Percentiles rank a stretch among this genome's conserved stretches.
phyloP scores from a whole-genome alignment of 1,140 invertebrate species.

The Lepidostoma basale region DNA sequence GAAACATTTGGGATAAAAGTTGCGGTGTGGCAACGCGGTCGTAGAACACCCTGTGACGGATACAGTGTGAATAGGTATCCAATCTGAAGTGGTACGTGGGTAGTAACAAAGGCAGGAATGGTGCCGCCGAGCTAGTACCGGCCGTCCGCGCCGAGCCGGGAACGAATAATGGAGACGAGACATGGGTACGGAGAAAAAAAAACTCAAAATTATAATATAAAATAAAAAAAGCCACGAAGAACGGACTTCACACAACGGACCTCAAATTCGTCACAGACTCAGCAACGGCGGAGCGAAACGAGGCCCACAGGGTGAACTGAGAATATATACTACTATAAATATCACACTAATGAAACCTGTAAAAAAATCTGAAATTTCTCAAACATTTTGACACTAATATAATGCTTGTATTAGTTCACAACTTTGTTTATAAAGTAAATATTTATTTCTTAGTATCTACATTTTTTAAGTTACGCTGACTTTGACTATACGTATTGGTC shows the following conservation, averaged over 20 bases:
- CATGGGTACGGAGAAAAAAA: slow-evolving; percentile 37
- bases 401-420: too few species aligned
- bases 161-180: slow-evolving; percentile 35
- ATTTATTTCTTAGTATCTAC: too few species aligned
- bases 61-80: neutral
- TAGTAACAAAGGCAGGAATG: slow-evolving; percentile 27
- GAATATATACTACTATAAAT: neutral
- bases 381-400: too few species aligned
- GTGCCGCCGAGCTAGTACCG: slow-evolving; percentile 5
- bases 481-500: too few species aligned
- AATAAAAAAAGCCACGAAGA: slow-evolving; percentile 37
- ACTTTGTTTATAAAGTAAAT: too few species aligned
- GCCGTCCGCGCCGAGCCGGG: neutral
- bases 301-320: slow-evolving; percentile 25
- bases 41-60: slow-evolving; percentile 1
- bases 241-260: slow-evolving; percentile 44
- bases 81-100: slow-evolving; percentile 21
- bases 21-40: too few species aligned
- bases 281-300: slow-evolving; percentile 38
- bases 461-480: too few species aligned
- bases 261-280: slow-evolving; percentile 44
- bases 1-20: neutral
- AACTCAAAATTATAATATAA: slow-evolving; percentile 43
- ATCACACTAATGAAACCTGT: too few species aligned
- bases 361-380: too few species aligned